Conservation (phyloP, 2,113 vertebrate species). For the Megaceryle maxima region DNA sequence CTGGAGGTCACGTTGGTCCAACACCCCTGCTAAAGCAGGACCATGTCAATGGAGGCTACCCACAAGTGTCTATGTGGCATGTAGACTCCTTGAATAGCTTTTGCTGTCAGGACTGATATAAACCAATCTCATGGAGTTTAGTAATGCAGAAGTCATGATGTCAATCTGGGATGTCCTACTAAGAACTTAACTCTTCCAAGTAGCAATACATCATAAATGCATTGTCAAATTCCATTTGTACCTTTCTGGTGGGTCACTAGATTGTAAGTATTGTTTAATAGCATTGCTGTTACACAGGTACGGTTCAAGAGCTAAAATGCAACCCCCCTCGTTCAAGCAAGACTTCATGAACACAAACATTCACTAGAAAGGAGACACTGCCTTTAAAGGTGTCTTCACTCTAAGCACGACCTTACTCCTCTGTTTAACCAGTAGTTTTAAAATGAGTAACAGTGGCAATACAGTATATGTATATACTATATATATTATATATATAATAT, state of each 20-base stretch:
- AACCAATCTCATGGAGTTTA: background rate
- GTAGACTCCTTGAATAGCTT: background rate
- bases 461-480: too few species aligned
- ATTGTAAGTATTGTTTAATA: background rate
- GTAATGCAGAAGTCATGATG: background rate
- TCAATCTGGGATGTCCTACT: background rate
- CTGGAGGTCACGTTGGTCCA: background rate
- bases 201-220: background rate
- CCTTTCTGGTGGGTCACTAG: background rate
- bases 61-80: background rate
- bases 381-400: background rate
- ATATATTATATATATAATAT: too few species aligned
- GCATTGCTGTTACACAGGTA: background rate
- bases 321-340: background rate
- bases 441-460: background rate
- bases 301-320: background rate
- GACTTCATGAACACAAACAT: background rate
- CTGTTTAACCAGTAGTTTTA: background rate
- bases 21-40: background rate
- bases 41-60: accelerated
- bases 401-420: background rate
- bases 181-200: background rate
- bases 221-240: background rate
- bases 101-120: background rate
- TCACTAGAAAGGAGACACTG: background rate